Conservation (phyloP, 2,797 vertebrate genomes). For the Coreius guichenoti region DNA sequence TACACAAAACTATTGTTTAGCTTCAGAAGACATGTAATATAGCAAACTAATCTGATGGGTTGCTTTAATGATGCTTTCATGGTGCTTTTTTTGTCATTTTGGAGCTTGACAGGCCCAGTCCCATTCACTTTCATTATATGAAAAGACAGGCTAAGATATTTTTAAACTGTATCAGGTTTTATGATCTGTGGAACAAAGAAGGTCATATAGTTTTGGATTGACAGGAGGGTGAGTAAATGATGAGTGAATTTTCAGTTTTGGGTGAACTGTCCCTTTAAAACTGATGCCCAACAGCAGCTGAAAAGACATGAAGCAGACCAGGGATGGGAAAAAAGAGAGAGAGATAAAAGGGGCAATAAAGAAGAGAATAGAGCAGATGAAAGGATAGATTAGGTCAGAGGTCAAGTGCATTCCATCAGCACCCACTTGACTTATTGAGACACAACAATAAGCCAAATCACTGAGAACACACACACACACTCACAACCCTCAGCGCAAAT, state of each 20-base stretch:
- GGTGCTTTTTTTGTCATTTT: background rate
- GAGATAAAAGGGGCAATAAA: constrained; percentile 51
- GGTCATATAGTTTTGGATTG: background rate
- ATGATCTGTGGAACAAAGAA: background rate
- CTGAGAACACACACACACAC: constrained; percentile 51
- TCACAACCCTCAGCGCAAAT: constrained; percentile 18
- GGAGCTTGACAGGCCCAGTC: background rate
- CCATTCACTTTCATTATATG: background rate
- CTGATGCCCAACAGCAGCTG: constrained; percentile 32
- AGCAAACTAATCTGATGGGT: background rate
- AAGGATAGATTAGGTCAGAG: constrained; percentile 55
- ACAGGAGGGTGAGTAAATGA: background rate
- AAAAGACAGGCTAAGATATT: background rate
- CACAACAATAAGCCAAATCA: constrained; percentile 56
- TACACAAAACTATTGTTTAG: background rate
- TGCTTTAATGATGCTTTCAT: constrained; percentile 1
- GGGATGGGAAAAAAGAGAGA: constrained; percentile 16
- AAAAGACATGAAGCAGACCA: background rate
- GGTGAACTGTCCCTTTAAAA: constrained; percentile 7
- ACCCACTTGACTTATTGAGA: constrained; percentile 56
- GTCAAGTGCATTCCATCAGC: constrained; percentile 60
- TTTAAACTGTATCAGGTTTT: background rate
- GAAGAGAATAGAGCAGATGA: constrained; percentile 59
- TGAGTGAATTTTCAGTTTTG: background rate
- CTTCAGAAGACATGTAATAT: background rate